A percentile compares a stretch with the other conserved stretches of the same genome.
phyloP scores from a whole-genome alignment of 2,797 vertebrate genomes.

The Semotilus atromaculatus region DNA sequence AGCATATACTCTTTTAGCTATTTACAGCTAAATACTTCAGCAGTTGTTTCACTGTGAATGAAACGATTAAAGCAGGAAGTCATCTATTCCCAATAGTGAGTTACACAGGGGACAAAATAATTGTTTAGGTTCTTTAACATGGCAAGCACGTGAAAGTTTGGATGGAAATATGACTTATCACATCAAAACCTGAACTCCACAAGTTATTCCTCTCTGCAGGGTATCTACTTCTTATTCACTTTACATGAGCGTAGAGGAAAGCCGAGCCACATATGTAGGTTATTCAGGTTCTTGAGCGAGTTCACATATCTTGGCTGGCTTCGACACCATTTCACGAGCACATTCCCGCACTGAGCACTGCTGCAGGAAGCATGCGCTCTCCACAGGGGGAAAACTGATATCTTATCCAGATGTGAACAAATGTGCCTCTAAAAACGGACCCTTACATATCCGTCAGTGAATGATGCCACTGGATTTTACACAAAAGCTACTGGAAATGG shows the following conservation, averaged over 20 bases:
- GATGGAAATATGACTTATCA: background rate
- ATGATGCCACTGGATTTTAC: conserved; percentile 50
- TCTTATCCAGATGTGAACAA: conserved; percentile 59
- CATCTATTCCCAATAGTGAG: background rate
- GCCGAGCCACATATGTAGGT: conserved; percentile 41
- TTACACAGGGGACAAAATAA: background rate
- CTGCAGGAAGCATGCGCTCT: conserved; percentile 23
- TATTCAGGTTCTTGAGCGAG: conserved; percentile 41
- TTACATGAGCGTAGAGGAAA: conserved; percentile 28
- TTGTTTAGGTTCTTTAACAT: background rate
- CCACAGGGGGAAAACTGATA: conserved; percentile 40
- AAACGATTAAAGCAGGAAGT: background rate
- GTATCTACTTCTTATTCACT: conserved; percentile 45
- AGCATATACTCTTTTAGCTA: background rate
- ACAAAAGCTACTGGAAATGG: background rate
- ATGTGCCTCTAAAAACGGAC: conserved; percentile 31
- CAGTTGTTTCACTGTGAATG: background rate
- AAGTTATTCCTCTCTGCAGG: conserved; percentile 12
- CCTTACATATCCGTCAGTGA: conserved; percentile 20
- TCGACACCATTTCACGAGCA: conserved; percentile 54
- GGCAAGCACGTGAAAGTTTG: background rate
- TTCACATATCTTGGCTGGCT: conserved; percentile 31
- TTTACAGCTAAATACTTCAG: conserved; percentile 3
- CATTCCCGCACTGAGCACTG: conserved; percentile 51
- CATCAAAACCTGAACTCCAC: background rate